Conservation (phyloP, 2,113 vertebrate genomes). For the Colinus virginianus region DNA sequence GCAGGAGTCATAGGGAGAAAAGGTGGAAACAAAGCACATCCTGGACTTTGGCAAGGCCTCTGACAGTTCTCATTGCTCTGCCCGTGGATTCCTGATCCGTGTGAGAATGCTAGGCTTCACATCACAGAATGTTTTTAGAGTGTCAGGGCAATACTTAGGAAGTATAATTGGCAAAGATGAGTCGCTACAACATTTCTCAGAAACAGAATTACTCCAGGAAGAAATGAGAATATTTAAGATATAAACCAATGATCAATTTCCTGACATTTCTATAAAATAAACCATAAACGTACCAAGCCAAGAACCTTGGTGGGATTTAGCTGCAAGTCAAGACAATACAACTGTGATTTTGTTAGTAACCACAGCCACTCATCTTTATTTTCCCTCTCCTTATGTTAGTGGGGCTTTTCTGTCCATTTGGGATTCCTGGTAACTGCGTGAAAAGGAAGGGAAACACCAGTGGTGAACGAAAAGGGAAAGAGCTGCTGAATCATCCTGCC, state of each 20-base stretch:
- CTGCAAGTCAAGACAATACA: background rate
- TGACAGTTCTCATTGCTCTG: background rate
- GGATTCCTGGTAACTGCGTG: background rate
- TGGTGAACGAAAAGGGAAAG: background rate
- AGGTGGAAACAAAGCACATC: accelerated
- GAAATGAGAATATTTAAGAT: background rate
- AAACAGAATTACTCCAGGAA: background rate
- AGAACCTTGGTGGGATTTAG: background rate
- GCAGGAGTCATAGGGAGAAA: background rate
- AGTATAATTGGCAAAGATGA: background rate
- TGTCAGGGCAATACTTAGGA: background rate
- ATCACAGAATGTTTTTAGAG: background rate
- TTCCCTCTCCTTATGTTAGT: background rate
- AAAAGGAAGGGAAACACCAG: background rate
- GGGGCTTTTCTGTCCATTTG: background rate
- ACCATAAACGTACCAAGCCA: background rate
- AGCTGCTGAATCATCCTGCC: background rate
- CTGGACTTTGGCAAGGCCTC: background rate
- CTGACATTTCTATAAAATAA: background rate
- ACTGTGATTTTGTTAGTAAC: background rate
- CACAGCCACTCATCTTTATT: background rate
- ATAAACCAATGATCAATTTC: background rate
- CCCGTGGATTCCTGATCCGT: background rate
- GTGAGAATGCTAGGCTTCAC: background rate
- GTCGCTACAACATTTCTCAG: background rate